These are phyloP conservation scores for Phymanthus crucifer DNA, from an alignment of 92 coral and sea anemone genomes.

Conservation along the genomic window DNA sequence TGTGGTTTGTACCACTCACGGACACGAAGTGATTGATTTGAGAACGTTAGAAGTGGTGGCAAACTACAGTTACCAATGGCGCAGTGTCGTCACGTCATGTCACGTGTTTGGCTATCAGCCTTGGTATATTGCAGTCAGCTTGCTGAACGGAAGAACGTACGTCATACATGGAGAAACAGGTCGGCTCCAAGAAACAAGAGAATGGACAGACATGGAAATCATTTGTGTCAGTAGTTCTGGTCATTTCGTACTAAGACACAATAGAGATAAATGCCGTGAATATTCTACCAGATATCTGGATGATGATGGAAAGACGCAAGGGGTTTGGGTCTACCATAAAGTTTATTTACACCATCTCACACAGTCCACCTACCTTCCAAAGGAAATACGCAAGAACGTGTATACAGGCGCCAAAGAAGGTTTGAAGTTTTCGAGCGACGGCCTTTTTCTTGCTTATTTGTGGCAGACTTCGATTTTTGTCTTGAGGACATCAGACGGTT, in stretches of 20 bases:
- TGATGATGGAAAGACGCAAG: neutral
- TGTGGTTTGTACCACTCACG: neutral
- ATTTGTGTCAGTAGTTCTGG: neutral
- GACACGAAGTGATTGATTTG: neutral
- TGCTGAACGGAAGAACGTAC: neutral
- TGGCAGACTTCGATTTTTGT: neutral
- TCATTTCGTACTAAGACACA: neutral
- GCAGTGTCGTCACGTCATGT: constrained; percentile 7
- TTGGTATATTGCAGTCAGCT: constrained; percentile 5
- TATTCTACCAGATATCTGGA: neutral
- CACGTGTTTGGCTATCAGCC: constrained; percentile 21
- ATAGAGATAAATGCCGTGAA: neutral
- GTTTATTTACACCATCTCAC: neutral
- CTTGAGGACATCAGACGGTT: neutral
- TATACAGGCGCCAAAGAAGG: neutral
- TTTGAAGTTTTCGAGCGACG: neutral
- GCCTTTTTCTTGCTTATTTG: neutral
- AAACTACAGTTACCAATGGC: constrained; percentile 13
- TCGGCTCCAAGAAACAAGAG: neutral
- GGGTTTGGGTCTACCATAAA: neutral
- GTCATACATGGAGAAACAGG: constrained; percentile 8
- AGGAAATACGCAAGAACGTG: neutral
- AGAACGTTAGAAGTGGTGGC: neutral
- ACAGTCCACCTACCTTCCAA: neutral
- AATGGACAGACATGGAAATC: neutral